Evolutionary conservation across 2,113 vertebrate species (phyloP), one percentile per base, ranked within the genome.

Genomic region (Isurus oxyrinchus): DNA sequence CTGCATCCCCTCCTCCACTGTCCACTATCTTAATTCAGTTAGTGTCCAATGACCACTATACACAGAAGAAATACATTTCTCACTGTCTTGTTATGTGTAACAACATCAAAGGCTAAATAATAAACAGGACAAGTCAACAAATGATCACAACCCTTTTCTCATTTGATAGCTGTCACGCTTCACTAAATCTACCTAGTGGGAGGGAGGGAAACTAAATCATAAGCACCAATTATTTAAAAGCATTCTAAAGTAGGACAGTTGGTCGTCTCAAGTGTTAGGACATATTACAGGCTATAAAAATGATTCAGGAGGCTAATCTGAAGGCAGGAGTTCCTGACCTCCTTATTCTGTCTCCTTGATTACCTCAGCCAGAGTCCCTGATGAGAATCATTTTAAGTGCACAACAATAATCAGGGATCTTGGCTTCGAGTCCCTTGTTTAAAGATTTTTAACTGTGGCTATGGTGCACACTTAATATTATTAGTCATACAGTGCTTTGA

Each of bases 361-460:
- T 94, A 94, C 59, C 11, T 94, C 90, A 63, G 59, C 59, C 59
- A 63, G 35, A 94, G 90, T 63, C 90, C 90, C 90, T 63, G 90
- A 94, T 94, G 90, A 63, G 90, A 94, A 94, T 63, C n/a, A 23
- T 63, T 59, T 94, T 94, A 40, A 94, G 14, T 63, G 14, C 90
- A 40, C 59, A n/a, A 44, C 35, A 61, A 94, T 94, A 63, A 94
- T 63, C 59, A 94, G 59, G 35, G 90, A 63, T 63, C n/a, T 40
- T 40, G 59, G 35, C 31, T 94, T 63, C 90, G 16, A 21, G 35
- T 93, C n/a, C 57, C 57, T 61, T 44, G 19, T 21, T 63, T 23
- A 76, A 49, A 55, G 3, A 90, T 90, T 90, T 49, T 55, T 55
- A 55, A 53, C 55, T 2, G 16, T 84, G 79, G 49, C 49, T 88